Conservation (phyloP, 2,888 invertebrate species). For the Punctoribates punctum region DNA sequence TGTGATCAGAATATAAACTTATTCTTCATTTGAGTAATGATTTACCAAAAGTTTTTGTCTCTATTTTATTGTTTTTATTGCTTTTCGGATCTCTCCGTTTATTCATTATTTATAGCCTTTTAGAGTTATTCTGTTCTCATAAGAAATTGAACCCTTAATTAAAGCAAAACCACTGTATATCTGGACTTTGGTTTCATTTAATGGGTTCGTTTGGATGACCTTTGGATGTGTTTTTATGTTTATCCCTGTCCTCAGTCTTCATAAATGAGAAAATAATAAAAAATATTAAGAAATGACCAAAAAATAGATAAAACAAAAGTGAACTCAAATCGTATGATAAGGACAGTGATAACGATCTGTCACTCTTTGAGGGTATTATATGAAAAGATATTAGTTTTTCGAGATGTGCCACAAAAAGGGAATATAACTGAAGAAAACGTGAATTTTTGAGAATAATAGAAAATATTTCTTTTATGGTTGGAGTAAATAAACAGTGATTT, state of each 20-base stretch:
- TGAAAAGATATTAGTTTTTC: constrained; percentile 1
- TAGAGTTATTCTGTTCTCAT: background rate
- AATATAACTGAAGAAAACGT: background rate
- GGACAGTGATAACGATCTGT: constrained; percentile 1
- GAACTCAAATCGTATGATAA: background rate
- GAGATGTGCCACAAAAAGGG: background rate
- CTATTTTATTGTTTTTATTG: background rate
- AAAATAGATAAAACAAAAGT: background rate
- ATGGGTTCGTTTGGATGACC: background rate
- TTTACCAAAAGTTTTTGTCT: background rate
- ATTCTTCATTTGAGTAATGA: constrained; percentile 26
- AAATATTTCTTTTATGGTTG: too few relatives aligned
- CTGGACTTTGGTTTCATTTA: background rate
- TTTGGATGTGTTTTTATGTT: constrained; percentile 19
- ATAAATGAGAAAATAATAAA: constrained; percentile 25
- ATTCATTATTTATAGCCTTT: constrained; percentile 20
- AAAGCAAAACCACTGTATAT: background rate
- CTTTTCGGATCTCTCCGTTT: background rate
- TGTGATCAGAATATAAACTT: background rate
- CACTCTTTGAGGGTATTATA: background rate
- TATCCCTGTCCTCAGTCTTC: constrained; percentile 15
- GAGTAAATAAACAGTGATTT: too few relatives aligned
- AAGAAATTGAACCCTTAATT: background rate
- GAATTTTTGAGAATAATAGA: background rate
- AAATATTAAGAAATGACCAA: constrained; percentile 18